Base-by-base conservation (phyloP, 2,113 vertebrate species). In the Tychaedon coryphoeus region DNA sequence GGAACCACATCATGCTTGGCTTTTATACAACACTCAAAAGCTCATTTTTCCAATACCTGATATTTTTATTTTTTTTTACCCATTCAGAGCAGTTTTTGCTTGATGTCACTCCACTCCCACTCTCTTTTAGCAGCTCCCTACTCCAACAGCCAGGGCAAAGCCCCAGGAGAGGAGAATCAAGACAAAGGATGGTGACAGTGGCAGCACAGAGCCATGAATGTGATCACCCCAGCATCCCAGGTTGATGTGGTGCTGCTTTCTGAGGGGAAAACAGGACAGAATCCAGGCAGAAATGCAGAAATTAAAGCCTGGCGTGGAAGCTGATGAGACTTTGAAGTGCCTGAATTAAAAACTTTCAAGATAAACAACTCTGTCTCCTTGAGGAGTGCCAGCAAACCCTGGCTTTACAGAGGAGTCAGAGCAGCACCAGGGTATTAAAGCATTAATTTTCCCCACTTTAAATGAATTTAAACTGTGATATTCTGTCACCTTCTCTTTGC, bases 31-130 rank as follows among this genome's bases (percentile, higher is more conserved):
- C 33, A 16, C 12, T 8, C 47, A 4, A 1, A 9, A 17, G 12
- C 34, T 90, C 56, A 0, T 45, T 71, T 66, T 38, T 3, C 72
- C 51, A 66, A 25, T 14, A 28, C 2, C 7, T 4, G 16, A 5
- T 24, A 15, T 28, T 28, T 38, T 17, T 20, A 5, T 12, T 54
- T 47, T 2, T 12, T 33, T 28, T 6, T 4, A 45, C 4, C 17
- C 7, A 1, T 24, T 62, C 43, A 3, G 70, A 54, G 81, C 1
- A 1, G 12, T 17, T 74, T 76, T 48, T 45, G 3, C 74, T 66
- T 1, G 0, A 14, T 33, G n/a, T 26, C 23, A 1, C 51, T n/a
- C 14, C 38, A 7, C 14, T 45, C 31, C 25, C 1, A 2, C 48
- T 43, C 60, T 58, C 3, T 34, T 64, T 50, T 6, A 77, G 75